Percentiles rank a stretch among this genome's conserved stretches.
phyloP scores from a whole-genome alignment of 92 coral and sea anemone genomes.

The Epizoanthus stellaris region DNA sequence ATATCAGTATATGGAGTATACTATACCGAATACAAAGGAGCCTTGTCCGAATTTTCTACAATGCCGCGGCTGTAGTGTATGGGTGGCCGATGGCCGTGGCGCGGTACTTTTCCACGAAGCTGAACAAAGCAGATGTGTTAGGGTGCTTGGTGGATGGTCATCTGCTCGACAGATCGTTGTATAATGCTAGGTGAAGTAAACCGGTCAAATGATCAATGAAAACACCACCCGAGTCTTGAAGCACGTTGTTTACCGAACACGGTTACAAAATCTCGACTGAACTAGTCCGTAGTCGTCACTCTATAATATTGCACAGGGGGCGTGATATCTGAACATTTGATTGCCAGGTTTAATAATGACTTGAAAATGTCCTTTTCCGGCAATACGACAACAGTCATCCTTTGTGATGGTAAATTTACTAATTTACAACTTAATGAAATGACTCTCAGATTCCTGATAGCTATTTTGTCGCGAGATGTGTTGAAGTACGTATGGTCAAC shows the following conservation, averaged over 20 bases:
- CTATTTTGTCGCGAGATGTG: neutral
- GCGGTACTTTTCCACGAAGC: no score
- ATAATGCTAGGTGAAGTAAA: no score
- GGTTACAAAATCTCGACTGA: slow-evolving; percentile 28
- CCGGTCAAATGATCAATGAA: neutral
- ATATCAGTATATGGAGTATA: no score
- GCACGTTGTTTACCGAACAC: slow-evolving; percentile 39
- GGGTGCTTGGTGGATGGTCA: no score
- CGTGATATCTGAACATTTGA: slow-evolving; percentile 9
- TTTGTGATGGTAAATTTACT: slow-evolving; percentile 14
- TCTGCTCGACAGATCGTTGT: no score
- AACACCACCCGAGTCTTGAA: neutral
- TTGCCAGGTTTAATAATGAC: slow-evolving; percentile 8
- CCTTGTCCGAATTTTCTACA: no score
- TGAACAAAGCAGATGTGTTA: no score
- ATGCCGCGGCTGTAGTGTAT: no score
- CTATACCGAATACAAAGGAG: no score
- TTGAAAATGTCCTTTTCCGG: slow-evolving; percentile 31
- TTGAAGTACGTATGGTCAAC: neutral
- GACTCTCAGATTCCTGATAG: neutral
- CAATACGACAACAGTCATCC: neutral
- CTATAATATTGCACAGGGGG: slow-evolving; percentile 20
- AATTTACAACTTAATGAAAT: neutral
- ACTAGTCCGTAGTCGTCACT: slow-evolving; percentile 7
- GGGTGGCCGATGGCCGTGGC: no score